phyloP scores from a whole-genome alignment of 2,797 vertebrate genomes.

The Tokudaia tokunoshimensis region DNA sequence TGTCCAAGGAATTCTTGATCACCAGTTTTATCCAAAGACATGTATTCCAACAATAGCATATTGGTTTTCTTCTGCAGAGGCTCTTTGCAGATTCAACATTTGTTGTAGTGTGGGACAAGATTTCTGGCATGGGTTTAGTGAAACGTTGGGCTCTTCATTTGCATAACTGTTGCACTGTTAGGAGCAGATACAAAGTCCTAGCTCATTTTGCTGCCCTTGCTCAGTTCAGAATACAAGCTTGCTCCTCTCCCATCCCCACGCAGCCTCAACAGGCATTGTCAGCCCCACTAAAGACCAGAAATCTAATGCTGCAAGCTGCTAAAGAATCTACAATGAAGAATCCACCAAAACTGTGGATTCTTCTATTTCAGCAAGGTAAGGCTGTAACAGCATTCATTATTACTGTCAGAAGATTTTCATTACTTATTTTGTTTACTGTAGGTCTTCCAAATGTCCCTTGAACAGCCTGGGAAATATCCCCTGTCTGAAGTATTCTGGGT shows the following conservation, averaged over 20 bases:
- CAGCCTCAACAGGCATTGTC: not conserved
- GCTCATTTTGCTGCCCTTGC: constrained; percentile 77
- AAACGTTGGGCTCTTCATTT: constrained; percentile 77
- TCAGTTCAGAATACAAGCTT: constrained; percentile 40
- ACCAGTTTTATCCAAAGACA: constrained; percentile 76
- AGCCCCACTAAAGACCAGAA: not conserved
- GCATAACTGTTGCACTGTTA: constrained; percentile 78
- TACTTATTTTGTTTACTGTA: not conserved
- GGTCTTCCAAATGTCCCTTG: not conserved
- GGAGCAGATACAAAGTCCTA: constrained; percentile 76
- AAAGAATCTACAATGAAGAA: not conserved
- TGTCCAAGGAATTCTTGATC: constrained; percentile 77
- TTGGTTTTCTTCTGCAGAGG: constrained; percentile 82
- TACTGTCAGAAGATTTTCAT: not conserved
- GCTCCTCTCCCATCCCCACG: constrained; percentile 44
- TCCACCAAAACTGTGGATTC: not conserved
- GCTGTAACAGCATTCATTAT: not conserved
- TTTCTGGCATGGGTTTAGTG: constrained; percentile 77
- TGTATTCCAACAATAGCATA: constrained; percentile 81
- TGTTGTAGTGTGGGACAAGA: constrained; percentile 79
- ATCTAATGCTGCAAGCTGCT: not conserved
- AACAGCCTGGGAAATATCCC: not conserved
- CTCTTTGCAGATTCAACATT: constrained; percentile 80
- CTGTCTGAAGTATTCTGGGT: not conserved
- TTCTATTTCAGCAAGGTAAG: not conserved